Percentiles rank a stretch among this genome's conserved stretches.
Conservation (phyloP, 2,797 vertebrate species). For the Darevskia mixta region DNA sequence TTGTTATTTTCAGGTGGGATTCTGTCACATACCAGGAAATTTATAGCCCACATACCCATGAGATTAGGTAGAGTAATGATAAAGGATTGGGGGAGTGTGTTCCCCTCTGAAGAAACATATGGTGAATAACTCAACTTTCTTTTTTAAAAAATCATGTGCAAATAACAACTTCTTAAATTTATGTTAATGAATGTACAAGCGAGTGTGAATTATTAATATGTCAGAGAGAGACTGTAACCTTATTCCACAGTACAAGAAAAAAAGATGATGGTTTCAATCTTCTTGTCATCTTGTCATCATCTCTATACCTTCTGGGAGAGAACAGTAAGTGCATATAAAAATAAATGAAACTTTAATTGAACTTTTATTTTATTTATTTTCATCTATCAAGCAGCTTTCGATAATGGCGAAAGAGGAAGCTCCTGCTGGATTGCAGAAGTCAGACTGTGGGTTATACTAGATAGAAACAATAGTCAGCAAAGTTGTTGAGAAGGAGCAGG, state of each 20-base stretch:
- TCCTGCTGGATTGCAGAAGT: not conserved
- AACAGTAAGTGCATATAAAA: not conserved
- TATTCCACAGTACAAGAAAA: fast-evolving
- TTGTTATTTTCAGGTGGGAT: no score
- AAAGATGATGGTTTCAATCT: fast-evolving
- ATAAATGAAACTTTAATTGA: slow-evolving; percentile 61
- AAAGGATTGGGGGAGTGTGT: not conserved
- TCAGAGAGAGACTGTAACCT: not conserved
- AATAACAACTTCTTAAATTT: not conserved
- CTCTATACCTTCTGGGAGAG: slow-evolving; percentile 54
- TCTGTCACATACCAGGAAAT: not conserved
- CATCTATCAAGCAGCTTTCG: slow-evolving; percentile 46
- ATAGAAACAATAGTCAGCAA: not conserved
- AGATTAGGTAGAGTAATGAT: not conserved
- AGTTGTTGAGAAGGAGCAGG: not conserved
- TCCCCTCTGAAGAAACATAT: not conserved
- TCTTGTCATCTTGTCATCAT: slow-evolving; percentile 12
- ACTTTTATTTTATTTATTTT: slow-evolving; percentile 25
- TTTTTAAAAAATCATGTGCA: not conserved
- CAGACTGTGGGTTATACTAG: slow-evolving; percentile 12
- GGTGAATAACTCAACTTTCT: not conserved
- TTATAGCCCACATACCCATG: not conserved
- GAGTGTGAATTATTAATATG: slow-evolving; percentile 23
- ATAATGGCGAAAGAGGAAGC: not conserved
- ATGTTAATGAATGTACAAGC: not conserved